phyloP scores from a whole-genome alignment of 2,888 invertebrate species.

The Eupithecia centaureata region DNA sequence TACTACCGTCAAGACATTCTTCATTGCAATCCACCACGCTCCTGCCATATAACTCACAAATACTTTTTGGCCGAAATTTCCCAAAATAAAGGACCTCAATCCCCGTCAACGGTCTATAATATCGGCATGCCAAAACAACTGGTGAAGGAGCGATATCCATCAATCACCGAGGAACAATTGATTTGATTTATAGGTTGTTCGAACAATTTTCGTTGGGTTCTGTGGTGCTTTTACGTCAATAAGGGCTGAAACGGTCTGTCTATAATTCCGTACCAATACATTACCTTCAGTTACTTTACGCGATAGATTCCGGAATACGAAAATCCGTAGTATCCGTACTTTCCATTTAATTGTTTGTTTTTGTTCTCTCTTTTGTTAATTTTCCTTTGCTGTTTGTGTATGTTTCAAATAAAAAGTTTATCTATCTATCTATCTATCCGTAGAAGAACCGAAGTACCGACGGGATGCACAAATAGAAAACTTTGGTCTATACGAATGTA shows the following conservation, averaged over 20 bases:
- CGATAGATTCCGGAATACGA: too few species aligned
- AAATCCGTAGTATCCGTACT: too few species aligned
- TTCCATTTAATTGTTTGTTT: too few species aligned
- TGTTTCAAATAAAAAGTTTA: too few species aligned
- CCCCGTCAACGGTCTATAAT: not conserved
- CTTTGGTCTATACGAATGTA: too few species aligned
- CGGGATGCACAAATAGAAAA: too few species aligned
- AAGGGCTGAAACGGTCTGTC: not conserved
- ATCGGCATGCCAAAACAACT: slow-evolving; percentile 17
- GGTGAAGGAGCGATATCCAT: slow-evolving; percentile 28
- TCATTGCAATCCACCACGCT: not conserved
- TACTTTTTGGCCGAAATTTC: not conserved
- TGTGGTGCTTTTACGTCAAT: not conserved
- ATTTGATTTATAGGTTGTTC: slow-evolving; percentile 37
- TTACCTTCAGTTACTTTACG: too few species aligned
- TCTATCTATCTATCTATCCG: too few species aligned
- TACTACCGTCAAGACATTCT: too few species aligned
- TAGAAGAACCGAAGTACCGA: too few species aligned
- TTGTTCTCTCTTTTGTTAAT: too few species aligned
- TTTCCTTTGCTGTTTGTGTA: too few species aligned
- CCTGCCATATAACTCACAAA: not conserved
- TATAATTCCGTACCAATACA: not conserved
- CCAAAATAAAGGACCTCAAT: not conserved
- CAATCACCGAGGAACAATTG: slow-evolving; percentile 41
- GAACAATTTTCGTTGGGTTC: slow-evolving; percentile 21